A percentile compares a stretch with the other conserved stretches of the same genome.
phyloP scores from a whole-genome alignment of 2,888 invertebrate genomes.

The Thymelicus sylvestris region DNA sequence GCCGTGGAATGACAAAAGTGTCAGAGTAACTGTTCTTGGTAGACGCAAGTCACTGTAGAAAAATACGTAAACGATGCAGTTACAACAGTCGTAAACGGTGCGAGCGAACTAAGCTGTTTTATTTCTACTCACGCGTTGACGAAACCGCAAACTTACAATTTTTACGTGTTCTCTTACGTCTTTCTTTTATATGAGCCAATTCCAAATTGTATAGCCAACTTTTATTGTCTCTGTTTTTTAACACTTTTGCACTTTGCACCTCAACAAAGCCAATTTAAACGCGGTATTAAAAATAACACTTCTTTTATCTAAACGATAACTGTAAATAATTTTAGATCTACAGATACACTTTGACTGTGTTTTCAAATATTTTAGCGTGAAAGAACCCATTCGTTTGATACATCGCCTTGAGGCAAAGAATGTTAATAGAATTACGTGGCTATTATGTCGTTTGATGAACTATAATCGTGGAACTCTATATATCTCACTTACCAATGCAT shows the following conservation, averaged over 20 bases:
- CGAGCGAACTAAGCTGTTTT: constrained; percentile 8
- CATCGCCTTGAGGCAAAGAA: constrained; percentile 23
- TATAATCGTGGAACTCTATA: background rate
- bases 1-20: constrained; percentile 70
- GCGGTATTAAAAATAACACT: background rate
- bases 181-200: constrained; percentile 5
- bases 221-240: background rate
- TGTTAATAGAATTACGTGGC: constrained; percentile 65
- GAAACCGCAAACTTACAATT: constrained; percentile 3
- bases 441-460: constrained; percentile 50
- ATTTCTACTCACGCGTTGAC: background rate
- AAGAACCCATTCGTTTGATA: constrained; percentile 37
- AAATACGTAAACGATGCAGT: constrained; percentile 31
- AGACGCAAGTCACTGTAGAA: constrained; percentile 35
- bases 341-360: constrained; percentile 15
- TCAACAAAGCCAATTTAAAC: constrained; percentile 2
- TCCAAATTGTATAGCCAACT: constrained; percentile 2
- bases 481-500: background rate
- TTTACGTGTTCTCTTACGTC: background rate
- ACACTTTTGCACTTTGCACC: background rate
- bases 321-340: background rate
- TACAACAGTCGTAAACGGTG: constrained; percentile 21
- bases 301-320: constrained; percentile 2
- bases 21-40: constrained; percentile 65
- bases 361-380: constrained; percentile 31